Evolutionary conservation across 2,797 vertebrate species (phyloP), one percentile per base, ranked within the genome.

Genomic region (Neosalanx taihuensis): DNA sequence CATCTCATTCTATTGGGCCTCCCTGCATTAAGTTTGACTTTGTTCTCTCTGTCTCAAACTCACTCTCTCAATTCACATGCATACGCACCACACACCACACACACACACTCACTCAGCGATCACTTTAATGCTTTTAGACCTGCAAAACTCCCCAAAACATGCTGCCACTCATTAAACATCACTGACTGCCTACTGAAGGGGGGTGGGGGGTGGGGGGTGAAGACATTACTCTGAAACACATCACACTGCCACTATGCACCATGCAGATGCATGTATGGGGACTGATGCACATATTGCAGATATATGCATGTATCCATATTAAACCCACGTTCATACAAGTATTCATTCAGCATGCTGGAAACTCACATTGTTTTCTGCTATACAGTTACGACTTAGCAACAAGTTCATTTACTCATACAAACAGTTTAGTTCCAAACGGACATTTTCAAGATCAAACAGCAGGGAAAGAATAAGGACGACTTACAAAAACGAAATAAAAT

Each of bases 301-400:
- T 46, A 46, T 46, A 46, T 46, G 41, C 41, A 13, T 12, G 10
- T 63, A 72, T 90, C 88, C 84, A 87, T 94, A 83, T 79, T 49
- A 80, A 84, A 83, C 89, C 84, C 84, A 89, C 81, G 84, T 89
- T 91, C 90, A 90, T 89, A 87, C 91, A 76, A 74, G 83, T 86
- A 83, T 90, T 92, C 93, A 93, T 94, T 94, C 94, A 92, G 96
- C 96, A 97, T 95, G 95, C 94, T 89, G 85, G 88, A 92, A 87
- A 85, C 89, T 87, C 93, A 95, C 93, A 92, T 93, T 89, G 87
- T 89, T 92, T 92, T 89, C 91, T 96, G 93, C 92, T 93, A 94
- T 93, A 92, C 93, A 84, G 90, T 94, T 90, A 94, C 92, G 95
- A 92, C 95, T 95, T 93, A 96, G 90, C 80, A 88, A 94, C 92